Evolutionary conservation across 1,140 invertebrate genomes (phyloP), one percentile per base, ranked within the genome.

Genomic region (Bicyclus anynana): DNA sequence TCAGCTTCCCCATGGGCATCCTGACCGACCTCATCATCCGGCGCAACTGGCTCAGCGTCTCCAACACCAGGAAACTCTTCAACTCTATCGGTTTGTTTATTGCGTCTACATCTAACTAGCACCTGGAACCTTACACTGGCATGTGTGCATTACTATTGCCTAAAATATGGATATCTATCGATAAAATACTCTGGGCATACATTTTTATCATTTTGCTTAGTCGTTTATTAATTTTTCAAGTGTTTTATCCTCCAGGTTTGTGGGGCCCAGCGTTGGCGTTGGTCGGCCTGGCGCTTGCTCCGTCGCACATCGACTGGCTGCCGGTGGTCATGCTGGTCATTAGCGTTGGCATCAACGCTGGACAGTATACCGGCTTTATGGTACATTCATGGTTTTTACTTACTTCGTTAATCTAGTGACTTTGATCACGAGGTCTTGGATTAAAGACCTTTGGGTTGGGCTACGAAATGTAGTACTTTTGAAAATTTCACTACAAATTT

Each of bases 341-440:
- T 0, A 92, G 93, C 14, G 94, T 95, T 1, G 92, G 93, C 0
- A 80, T 94, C 5, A 95, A 95, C 62, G 92, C 94, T 13, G 93
- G 93, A 16, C 89, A 92, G 23, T 94, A 92, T 72, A 91, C 92
- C 37, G 95, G 94, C 10, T 94, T 74, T 35, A 56, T 81, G 63
- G 84, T 85, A 48, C 72, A 92, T 35, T 33, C 0, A 33, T 13
- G 16, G 5, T 33, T 16, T 3, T 20, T 20, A 9, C 5, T 16
- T 38, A 10, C 16, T n/a, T 38, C 2, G 2, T 38, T 13, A 5
- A 7, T 29, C 27, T 29, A 10, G 27, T 29, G 5, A 7, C n/a
- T n/a, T n/a, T n/a, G n/a, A n/a, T n/a, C n/a, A n/a, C n/a, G n/a
- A n/a, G n/a, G n/a, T n/a, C n/a, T n/a, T n/a, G n/a, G n/a, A n/a